These are phyloP conservation scores for Lasioglossum calceatum DNA, from an alignment of 2,888 invertebrate genomes.

Conservation along the genomic window DNA sequence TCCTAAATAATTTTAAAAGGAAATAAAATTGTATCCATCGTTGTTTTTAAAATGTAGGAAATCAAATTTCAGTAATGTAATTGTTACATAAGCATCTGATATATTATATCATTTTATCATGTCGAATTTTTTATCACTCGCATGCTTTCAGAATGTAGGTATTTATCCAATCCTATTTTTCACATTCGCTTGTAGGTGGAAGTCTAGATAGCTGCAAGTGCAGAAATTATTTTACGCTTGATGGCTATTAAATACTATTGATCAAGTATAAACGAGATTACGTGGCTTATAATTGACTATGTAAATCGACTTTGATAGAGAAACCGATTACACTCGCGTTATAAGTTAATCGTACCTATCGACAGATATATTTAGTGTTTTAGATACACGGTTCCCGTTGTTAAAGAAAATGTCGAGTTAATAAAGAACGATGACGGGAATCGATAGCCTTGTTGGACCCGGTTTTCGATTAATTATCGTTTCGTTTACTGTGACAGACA, in stretches of 20 bases:
- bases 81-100: neutral
- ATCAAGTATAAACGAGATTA: slow-evolving; percentile 6
- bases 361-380: slow-evolving; percentile 34
- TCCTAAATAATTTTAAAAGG: neutral
- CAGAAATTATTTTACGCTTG: neutral
- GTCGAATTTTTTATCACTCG: too few relatives aligned
- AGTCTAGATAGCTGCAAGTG: neutral
- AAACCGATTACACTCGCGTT: slow-evolving; percentile 43
- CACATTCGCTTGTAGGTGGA: neutral
- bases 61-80: neutral
- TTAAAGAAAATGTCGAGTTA: slow-evolving; percentile 18
- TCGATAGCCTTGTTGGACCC: slow-evolving; percentile 13
- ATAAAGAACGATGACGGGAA: slow-evolving; percentile 25
- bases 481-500: neutral
- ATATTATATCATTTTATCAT: too few relatives aligned
- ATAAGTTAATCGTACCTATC: slow-evolving; percentile 40
- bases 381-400: slow-evolving; percentile 14
- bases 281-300: slow-evolving; percentile 33
- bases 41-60: too few relatives aligned
- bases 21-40: neutral
- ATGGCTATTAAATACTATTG: neutral
- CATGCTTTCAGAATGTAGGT: too few relatives aligned
- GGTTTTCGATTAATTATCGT: slow-evolving; percentile 12
- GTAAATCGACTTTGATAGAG: slow-evolving; percentile 15
- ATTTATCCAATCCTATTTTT: neutral